phyloP scores from a whole-genome alignment of 2,113 vertebrate genomes.

The Azemiops feae region DNA sequence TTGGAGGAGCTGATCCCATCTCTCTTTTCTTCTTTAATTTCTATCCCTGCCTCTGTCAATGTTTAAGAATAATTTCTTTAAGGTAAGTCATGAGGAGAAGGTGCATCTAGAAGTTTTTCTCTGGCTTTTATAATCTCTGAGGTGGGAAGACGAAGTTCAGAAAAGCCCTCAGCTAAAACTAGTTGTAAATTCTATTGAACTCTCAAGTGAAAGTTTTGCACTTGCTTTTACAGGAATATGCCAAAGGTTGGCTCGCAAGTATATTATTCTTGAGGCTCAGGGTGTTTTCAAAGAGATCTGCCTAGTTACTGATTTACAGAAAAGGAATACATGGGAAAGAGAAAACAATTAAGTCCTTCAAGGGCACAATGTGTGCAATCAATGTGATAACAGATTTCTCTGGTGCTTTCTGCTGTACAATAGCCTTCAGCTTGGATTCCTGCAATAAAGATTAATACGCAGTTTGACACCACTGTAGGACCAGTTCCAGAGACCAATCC shows the following conservation, averaged over 20 bases:
- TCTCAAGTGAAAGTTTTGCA: neutral
- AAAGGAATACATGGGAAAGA: neutral
- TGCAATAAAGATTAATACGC: neutral
- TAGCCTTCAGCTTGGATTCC: neutral
- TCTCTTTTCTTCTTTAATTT: neutral
- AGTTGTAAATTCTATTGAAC: neutral
- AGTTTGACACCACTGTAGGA: neutral
- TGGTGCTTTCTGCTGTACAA: neutral
- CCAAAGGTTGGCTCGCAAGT: neutral
- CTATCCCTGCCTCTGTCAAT: neutral
- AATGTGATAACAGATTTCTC: slow-evolving; percentile 3
- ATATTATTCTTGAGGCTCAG: neutral
- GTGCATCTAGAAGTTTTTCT: neutral
- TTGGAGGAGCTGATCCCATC: neutral
- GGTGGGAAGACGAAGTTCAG: neutral
- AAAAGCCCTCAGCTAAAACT: neutral
- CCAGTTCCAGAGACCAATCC: neutral
- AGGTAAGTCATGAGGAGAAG: neutral
- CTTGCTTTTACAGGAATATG: neutral
- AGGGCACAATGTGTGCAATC: neutral
- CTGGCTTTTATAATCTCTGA: neutral
- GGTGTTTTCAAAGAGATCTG: neutral
- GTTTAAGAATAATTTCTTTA: neutral
- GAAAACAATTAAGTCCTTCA: slow-evolving; percentile 1
- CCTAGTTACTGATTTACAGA: slow-evolving; percentile 13